Conservation (phyloP, 2,888 invertebrate species). For the Cerceris rybyensis region DNA sequence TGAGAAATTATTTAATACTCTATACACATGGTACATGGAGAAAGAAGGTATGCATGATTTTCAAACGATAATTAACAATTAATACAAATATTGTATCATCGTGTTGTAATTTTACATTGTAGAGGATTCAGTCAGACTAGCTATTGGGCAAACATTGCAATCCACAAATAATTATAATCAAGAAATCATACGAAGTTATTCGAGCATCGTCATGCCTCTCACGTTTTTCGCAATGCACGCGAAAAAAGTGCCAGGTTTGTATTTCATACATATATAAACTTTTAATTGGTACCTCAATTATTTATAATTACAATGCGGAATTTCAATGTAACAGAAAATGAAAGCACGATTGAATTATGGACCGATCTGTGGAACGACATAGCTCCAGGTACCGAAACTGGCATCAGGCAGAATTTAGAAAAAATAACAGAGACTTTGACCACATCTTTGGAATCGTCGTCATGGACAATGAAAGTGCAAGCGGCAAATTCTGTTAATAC, state of each 20-base stretch:
- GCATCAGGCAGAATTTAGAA: slow-evolving; percentile 89
- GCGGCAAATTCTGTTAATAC: slow-evolving; percentile 92
- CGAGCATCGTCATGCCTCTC: slow-evolving; percentile 89
- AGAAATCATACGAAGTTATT: slow-evolving; percentile 91
- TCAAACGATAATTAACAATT: too few species aligned
- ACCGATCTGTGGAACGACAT: slow-evolving; percentile 95
- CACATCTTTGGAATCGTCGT: slow-evolving; percentile 89
- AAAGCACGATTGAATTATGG: slow-evolving; percentile 88
- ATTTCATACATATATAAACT: slow-evolving; percentile 8
- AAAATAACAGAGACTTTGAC: slow-evolving; percentile 89
- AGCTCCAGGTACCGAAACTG: slow-evolving; percentile 93
- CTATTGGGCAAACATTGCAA: slow-evolving; percentile 89
- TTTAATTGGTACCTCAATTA: not conserved
- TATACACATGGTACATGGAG: slow-evolving; percentile 87
- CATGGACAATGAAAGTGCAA: slow-evolving; percentile 93
- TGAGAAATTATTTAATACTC: slow-evolving; percentile 85
- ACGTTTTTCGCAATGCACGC: slow-evolving; percentile 96
- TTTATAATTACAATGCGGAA: too few species aligned
- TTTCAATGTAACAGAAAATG: slow-evolving; percentile 80
- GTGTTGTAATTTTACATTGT: slow-evolving; percentile 53
- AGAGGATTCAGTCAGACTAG: slow-evolving; percentile 90
- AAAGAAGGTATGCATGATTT: slow-evolving; percentile 83
- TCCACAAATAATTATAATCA: slow-evolving; percentile 92
- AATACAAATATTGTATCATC: too few species aligned
- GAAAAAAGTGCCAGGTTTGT: slow-evolving; percentile 85